Base-by-base conservation (phyloP, 2,113 vertebrate species). In the Anas platyrhynchos region DNA sequence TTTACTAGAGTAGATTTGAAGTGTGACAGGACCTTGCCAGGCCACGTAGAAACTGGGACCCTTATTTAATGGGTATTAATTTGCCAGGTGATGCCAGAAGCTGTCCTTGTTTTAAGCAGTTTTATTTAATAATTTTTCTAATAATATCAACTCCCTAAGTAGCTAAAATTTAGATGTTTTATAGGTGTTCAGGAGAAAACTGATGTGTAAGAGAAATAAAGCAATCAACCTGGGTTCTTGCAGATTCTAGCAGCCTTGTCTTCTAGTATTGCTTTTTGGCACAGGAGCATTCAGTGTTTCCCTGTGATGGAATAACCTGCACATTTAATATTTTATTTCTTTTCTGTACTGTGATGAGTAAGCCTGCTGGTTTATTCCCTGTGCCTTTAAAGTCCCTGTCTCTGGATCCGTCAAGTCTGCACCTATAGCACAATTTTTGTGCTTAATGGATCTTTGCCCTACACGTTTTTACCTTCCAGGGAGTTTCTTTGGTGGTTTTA, bases 1-100 rank as follows among this genome's bases (percentile, higher is more conserved):
- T 68, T 88, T 80, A 54, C 88, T 86, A 83, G 50, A 91, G 41
- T 68, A 71, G 65, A 62, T 62, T 80, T 66, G 16, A 86, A 88
- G 46, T 81, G 34, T 20, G 78, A 44, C 16, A 79, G 69, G 69
- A 75, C 77, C 68, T 81, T 84, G 41, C 38, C 65, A 88, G 86
- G 59, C 76, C 86, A 80, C 62, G 3, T 84, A 43, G 62, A 87
- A 75, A 48, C 38, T 84, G 22, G 75, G 78, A 85, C 74, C 78
- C 89, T 89, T 74, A 54, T 74, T 92, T 93, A 77, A 78, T 63
- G 22, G 66, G 15, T 84, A 46, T 27, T 78, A 78, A 87, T 84
- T 87, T 94, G 31, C 74, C 14, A 91, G 89, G 38, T 89, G 27
- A 65, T 78, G 61, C 11, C 44, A 11, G 41, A 81, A 43, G 63